Evolutionary conservation across 2,888 invertebrate genomes (phyloP).

Genomic region (Zygothrica quintamaculata): DNA sequence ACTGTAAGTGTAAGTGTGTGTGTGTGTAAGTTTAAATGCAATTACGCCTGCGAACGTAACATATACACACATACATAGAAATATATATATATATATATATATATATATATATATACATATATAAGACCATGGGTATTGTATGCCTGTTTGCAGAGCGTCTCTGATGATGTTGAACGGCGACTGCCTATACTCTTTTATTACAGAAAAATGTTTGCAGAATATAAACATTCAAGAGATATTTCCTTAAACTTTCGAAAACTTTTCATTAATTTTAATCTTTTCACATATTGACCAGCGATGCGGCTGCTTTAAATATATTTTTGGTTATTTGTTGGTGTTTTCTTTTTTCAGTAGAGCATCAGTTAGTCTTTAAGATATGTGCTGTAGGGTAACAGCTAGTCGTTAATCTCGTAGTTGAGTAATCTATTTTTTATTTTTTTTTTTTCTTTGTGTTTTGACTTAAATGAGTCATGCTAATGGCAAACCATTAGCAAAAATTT

Average conservation of each 20-base stretch:
- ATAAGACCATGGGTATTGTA: conserved; percentile 48
- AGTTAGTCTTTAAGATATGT: neutral
- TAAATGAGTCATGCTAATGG: conserved; percentile 80
- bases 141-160: conserved; percentile 57
- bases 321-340: too few relatives aligned
- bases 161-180: conserved; percentile 15
- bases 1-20: conserved; percentile 1
- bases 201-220: too few relatives aligned
- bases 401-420: neutral
- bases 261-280: too few relatives aligned
- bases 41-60: conserved; percentile 54
- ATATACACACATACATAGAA: conserved; percentile 24
- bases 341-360: too few relatives aligned
- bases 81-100: conserved; percentile 19
- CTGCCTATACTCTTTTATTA: conserved; percentile 26
- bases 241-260: too few relatives aligned
- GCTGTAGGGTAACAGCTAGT: conserved; percentile 12
- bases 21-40: conserved; percentile 56
- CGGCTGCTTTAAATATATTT: too few relatives aligned
- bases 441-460: conserved; percentile 55
- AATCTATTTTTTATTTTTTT: too few relatives aligned
- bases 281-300: too few relatives aligned
- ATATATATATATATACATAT: conserved; percentile 21
- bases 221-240: neutral
- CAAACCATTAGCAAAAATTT: conserved; percentile 75